phyloP scores from a whole-genome alignment of 92 coral and sea anemone genomes.

The Siderastrea radians region DNA sequence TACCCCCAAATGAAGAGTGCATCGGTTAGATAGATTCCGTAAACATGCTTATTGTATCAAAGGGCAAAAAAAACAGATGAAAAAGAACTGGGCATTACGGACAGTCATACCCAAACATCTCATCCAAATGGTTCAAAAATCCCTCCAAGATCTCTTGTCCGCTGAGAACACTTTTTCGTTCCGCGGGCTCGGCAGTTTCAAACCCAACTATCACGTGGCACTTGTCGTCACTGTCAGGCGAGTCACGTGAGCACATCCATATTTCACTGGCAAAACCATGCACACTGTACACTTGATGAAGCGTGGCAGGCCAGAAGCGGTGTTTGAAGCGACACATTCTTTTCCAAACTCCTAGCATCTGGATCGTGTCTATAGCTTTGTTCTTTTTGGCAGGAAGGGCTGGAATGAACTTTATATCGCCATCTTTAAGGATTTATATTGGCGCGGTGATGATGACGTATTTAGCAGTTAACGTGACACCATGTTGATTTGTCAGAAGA shows the following conservation, averaged over 20 bases:
- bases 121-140: conserved; percentile 83
- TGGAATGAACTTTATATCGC: conserved; percentile 81
- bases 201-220: conserved; percentile 94
- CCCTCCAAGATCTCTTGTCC: conserved; percentile 76
- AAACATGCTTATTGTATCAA: no score
- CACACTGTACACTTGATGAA: conserved; percentile 12
- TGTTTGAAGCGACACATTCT: conserved; percentile 83
- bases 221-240: conserved; percentile 68
- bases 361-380: conserved; percentile 77
- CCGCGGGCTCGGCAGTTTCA: conserved; percentile 86
- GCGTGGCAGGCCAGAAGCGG: conserved; percentile 79
- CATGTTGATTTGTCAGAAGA: conserved; percentile 70
- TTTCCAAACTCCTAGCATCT: conserved; percentile 87
- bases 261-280: conserved; percentile 68
- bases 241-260: conserved; percentile 92
- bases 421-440: conserved; percentile 84
- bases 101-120: conserved; percentile 76
- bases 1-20: no score
- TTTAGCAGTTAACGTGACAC: conserved; percentile 57
- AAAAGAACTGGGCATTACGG: no score
- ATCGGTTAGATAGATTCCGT: no score
- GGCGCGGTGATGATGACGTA: conserved; percentile 85
- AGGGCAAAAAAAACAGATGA: no score
- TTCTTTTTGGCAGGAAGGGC: conserved; percentile 74
- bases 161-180: conserved; percentile 70